phyloP scores from a whole-genome alignment of 2,888 invertebrate genomes.

The Catonia carolina region DNA sequence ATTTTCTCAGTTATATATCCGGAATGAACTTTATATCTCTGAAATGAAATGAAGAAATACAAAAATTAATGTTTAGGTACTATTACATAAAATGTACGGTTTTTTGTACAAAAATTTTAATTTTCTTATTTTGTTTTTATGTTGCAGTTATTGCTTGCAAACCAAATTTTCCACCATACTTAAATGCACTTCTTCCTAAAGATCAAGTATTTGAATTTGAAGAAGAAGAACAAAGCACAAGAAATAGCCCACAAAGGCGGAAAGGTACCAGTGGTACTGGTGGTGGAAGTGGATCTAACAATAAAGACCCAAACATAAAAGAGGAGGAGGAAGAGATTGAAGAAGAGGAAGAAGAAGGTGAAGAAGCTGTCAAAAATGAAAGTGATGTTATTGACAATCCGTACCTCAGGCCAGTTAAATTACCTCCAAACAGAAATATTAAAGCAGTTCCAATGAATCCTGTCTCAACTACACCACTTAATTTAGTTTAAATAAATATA shows the following conservation, averaged over 20 bases:
- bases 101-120: too few relatives aligned
- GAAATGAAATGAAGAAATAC: too few relatives aligned
- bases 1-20: too few relatives aligned
- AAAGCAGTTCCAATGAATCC: too few relatives aligned
- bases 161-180: conserved; percentile 73
- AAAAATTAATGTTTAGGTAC: too few relatives aligned
- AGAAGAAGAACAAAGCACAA: conserved; percentile 51
- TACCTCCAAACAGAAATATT: conserved; percentile 40
- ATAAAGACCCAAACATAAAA: conserved; percentile 40
- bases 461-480: too few relatives aligned
- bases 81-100: too few relatives aligned
- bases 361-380: conserved; percentile 44
- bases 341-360: conserved; percentile 44
- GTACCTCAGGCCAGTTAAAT: conserved; percentile 52
- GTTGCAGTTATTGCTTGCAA: conserved; percentile 80
- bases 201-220: conserved; percentile 94
- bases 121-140: too few relatives aligned
- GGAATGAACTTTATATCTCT: too few relatives aligned
- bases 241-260: conserved; percentile 37
- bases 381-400: conserved; percentile 64
- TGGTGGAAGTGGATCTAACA: conserved; percentile 30
- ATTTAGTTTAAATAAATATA: too few relatives aligned
- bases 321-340: too few relatives aligned
- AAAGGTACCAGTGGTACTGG: too few relatives aligned
- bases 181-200: conserved; percentile 79